Percentiles rank a stretch among this genome's conserved stretches.
Conservation (phyloP, 2,888 invertebrate species). For the Pristionchus entomophagus region DNA sequence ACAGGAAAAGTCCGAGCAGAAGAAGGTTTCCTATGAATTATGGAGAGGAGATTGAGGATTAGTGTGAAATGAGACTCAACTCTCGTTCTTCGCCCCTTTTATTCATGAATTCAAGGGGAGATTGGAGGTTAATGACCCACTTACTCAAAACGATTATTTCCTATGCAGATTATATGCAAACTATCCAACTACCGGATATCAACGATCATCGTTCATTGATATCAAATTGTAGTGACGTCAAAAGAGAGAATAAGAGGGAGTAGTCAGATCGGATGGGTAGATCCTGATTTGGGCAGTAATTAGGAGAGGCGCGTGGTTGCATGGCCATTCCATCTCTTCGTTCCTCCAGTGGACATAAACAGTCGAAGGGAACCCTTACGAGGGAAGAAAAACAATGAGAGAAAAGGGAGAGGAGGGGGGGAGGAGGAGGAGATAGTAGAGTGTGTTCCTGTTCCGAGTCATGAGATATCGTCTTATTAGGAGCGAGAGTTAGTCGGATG, state of each 20-base stretch:
- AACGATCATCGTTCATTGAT: not conserved
- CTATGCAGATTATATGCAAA: not conserved
- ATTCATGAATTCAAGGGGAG: not conserved
- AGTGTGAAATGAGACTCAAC: not conserved
- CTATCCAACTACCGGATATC: not conserved
- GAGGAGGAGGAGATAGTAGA: not conserved
- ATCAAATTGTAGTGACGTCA: not conserved
- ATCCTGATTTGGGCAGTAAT: slow-evolving; percentile 3
- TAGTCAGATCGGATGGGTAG: not conserved
- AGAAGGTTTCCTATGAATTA: slow-evolving; percentile 20
- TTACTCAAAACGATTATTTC: not conserved
- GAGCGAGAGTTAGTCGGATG: not conserved
- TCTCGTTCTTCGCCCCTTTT: slow-evolving; percentile 12
- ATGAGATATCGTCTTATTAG: not conserved
- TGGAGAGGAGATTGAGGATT: not conserved
- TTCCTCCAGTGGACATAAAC: not conserved
- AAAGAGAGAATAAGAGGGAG: no score
- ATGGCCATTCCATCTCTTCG: not conserved
- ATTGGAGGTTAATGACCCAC: slow-evolving; percentile 3
- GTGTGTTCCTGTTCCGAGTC: not conserved
- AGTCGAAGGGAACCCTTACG: not conserved
- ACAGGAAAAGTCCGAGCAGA: slow-evolving; percentile 24
- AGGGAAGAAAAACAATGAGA: not conserved
- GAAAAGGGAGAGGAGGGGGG: not conserved
- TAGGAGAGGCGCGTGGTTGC: not conserved